These are phyloP conservation scores for Diogma glabrata DNA, from an alignment of 2,888 invertebrate species.

Conservation along the genomic window DNA sequence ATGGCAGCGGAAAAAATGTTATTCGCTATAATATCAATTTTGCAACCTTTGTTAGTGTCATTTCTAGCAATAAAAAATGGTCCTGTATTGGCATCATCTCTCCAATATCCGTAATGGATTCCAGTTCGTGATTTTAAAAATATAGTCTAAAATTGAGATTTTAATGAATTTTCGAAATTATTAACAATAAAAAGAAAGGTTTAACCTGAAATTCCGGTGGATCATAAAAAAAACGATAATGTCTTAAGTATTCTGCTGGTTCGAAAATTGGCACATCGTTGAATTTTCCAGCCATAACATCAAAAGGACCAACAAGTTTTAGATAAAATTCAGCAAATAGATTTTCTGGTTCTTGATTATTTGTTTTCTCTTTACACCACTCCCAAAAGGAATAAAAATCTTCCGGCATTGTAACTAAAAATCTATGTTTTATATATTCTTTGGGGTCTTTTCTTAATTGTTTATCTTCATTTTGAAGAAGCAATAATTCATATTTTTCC, in stretches of 20 bases:
- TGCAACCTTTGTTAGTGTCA: conserved; percentile 52
- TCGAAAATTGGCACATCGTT: conserved; percentile 38
- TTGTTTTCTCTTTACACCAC: conserved; percentile 48
- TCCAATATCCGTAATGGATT: conserved; percentile 81
- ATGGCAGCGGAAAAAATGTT: conserved; percentile 70
- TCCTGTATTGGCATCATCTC: conserved; percentile 70
- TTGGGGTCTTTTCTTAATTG: conserved; percentile 39
- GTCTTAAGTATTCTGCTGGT: conserved; percentile 55
- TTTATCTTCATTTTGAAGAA: conserved; percentile 28
- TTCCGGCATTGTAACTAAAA: conserved; percentile 75
- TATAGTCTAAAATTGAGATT: conserved; percentile 45
- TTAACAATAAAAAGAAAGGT: conserved; percentile 5
- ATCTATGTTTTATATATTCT: conserved; percentile 55
- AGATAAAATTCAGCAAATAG: conserved; percentile 56
- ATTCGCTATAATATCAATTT: conserved; percentile 57
- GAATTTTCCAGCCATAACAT: conserved; percentile 59
- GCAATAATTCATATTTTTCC: not conserved
- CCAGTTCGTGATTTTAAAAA: conserved; percentile 56
- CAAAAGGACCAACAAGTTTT: conserved; percentile 76
- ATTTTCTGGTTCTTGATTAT: conserved; percentile 43
- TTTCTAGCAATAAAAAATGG: conserved; percentile 64
- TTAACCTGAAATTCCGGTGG: conserved; percentile 85
- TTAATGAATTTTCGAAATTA: conserved; percentile 11
- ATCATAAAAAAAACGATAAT: conserved; percentile 89
- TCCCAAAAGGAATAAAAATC: conserved; percentile 82